These are phyloP conservation scores for Papilio gigon DNA, from an alignment of 2,888 invertebrate species.

Conservation along the genomic window DNA sequence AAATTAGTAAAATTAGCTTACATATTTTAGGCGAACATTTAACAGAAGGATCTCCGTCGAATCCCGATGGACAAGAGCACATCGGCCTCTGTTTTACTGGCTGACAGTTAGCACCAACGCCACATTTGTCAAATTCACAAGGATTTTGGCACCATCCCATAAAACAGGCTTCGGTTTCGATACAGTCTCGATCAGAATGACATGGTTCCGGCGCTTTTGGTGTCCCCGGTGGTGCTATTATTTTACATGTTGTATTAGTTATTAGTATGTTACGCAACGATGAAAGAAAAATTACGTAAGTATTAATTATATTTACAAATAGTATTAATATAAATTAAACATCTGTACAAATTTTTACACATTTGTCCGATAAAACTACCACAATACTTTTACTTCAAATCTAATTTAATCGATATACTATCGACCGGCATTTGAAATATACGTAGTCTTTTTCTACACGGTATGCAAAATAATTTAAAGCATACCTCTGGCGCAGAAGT, in stretches of 20 bases:
- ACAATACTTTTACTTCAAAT: constrained; percentile 35
- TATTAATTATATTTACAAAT: constrained; percentile 46
- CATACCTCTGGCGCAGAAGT: constrained; percentile 85
- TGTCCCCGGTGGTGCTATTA: constrained; percentile 86
- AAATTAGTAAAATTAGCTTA: constrained; percentile 80
- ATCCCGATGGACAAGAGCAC: constrained; percentile 90
- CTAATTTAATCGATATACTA: constrained; percentile 30
- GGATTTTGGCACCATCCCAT: constrained; percentile 91
- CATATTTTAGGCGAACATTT: constrained; percentile 90
- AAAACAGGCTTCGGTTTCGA: constrained; percentile 91
- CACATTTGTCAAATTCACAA: constrained; percentile 91
- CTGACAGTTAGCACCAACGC: constrained; percentile 88
- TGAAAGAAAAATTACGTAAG: constrained; percentile 38
- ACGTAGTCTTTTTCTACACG: constrained; percentile 37
- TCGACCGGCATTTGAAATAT: constrained; percentile 44
- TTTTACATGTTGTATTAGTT: constrained; percentile 70
- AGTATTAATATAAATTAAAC: constrained; percentile 40
- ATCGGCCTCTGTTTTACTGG: constrained; percentile 92
- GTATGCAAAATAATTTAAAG: constrained; percentile 52
- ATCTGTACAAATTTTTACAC: constrained; percentile 50
- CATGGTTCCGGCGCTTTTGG: constrained; percentile 89
- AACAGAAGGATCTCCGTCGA: constrained; percentile 91
- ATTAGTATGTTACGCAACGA: constrained; percentile 66
- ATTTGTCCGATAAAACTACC: constrained; percentile 78
- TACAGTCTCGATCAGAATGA: constrained; percentile 92